Percentiles rank a stretch among this genome's conserved stretches.
These are phyloP conservation scores for Morpho achilles DNA, from an alignment of 2,888 invertebrate genomes.

Conservation along the genomic window DNA sequence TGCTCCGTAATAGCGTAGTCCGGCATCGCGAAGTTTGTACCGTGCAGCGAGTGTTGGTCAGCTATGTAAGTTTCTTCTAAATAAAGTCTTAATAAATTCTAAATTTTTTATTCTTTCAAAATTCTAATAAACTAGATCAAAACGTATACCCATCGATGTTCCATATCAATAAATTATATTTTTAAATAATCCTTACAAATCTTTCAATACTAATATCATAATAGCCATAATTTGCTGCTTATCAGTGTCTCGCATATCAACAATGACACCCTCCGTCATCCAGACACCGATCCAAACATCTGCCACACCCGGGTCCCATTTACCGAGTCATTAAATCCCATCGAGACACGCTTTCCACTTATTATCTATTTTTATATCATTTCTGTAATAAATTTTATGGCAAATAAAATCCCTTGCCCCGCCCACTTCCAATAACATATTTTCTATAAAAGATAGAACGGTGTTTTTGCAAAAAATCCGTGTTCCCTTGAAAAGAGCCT, in stretches of 20 bases:
- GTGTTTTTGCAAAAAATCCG: conserved; percentile 22
- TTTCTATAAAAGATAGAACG: conserved; percentile 12
- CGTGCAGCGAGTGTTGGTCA: too few relatives aligned
- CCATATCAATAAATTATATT: too few relatives aligned
- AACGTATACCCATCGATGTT: too few relatives aligned
- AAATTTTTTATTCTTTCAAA: too few relatives aligned
- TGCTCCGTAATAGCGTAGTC: too few relatives aligned
- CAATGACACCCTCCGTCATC: conserved; percentile 15
- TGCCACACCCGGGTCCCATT: conserved; percentile 35
- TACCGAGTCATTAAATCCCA: conserved; percentile 60
- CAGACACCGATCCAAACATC: conserved; percentile 7
- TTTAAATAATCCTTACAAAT: neutral
- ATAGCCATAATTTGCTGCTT: conserved; percentile 35
- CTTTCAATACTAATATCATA: conserved; percentile 15
- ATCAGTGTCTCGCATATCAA: conserved; percentile 35
- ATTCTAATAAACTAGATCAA: too few relatives aligned
- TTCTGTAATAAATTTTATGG: conserved; percentile 67
- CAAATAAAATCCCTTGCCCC: conserved; percentile 67
- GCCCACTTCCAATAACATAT: conserved; percentile 51
- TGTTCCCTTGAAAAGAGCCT: conserved; percentile 18
- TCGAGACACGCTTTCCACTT: conserved; percentile 67
- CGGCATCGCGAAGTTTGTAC: too few relatives aligned
- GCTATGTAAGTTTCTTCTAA: too few relatives aligned
- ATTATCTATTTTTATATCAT: conserved; percentile 69
- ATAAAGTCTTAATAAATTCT: too few relatives aligned